Base-by-base conservation (phyloP, 2,888 invertebrate genomes). In the Diloba caeruleocephala region DNA sequence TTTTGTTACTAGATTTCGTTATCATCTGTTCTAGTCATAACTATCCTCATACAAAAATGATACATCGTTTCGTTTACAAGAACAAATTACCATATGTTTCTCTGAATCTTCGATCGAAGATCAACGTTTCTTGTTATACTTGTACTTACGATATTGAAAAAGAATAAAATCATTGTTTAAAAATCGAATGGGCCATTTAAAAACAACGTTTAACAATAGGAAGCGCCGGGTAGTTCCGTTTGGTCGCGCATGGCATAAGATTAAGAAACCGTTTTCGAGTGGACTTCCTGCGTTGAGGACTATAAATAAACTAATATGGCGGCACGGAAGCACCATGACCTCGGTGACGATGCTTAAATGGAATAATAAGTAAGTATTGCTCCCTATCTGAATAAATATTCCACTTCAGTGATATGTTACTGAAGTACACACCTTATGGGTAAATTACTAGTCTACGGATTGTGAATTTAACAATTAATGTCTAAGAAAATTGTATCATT, bases 301-400 rank as follows among this genome's bases (percentile, higher is more conserved):
- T 85, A 86, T 83, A 87, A 88, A 89, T 89, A 89, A 83, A 84
- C 84, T 75, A 80, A 87, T 84, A 85, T 82, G 80, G 81, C 78
- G 36, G 69, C 62, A 81, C 85, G 90, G 91, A 89, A 89, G 74
- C 70, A 52, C 56, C 41, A 33, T 70, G 86, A 74, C 89, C 89
- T 89, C 84, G 82, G 65, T 70, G 68, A 63, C 74, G 71, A 66
- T 70, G 76, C 72, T 71, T 53, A 29, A 41, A 75, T 74, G 54
- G 71, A 71, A 74, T 74, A 64, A 28, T 53, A 41, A 67, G 46
- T 51, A 5, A 69, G 60, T 63, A 55, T 59, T 72, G 57, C 33
- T 28, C 34, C 39, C 38, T 38, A 45, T 52, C 25, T 44, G 56
- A 54, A 67, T 67, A 52, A 62, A 66, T 62, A 53, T 52, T 46